Conservation (phyloP, 2,888 invertebrate species). For the Drosophila longiperda region DNA sequence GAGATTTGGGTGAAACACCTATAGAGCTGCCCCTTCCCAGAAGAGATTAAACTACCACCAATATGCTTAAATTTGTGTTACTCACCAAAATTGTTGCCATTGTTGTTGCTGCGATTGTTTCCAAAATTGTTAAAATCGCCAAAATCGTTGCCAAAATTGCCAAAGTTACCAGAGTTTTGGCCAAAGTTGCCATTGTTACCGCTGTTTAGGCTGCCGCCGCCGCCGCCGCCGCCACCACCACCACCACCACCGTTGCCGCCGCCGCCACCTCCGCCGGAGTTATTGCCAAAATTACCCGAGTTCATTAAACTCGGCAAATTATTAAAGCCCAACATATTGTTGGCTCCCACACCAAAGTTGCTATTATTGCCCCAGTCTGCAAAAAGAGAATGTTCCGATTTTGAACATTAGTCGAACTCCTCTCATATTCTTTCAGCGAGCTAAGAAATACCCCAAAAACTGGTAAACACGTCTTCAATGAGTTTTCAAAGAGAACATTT, state of each 20-base stretch:
- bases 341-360: constrained; percentile 81
- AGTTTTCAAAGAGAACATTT: neutral
- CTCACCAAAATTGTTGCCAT: constrained; percentile 66
- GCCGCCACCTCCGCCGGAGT: constrained; percentile 77
- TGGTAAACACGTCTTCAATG: neutral
- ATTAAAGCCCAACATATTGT: constrained; percentile 83
- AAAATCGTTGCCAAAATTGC: constrained; percentile 65
- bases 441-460: neutral
- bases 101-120: constrained; percentile 64
- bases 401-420: constrained; percentile 14
- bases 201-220: constrained; percentile 25
- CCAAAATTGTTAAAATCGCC: constrained; percentile 74
- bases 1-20: constrained; percentile 7
- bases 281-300: constrained; percentile 79
- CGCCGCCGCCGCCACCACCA: constrained; percentile 35
- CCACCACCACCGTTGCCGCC: constrained; percentile 44
- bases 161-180: constrained; percentile 66
- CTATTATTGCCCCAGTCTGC: constrained; percentile 78
- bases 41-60: neutral
- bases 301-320: constrained; percentile 79
- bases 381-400: constrained; percentile 26
- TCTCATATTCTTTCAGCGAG: neutral
- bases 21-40: constrained; percentile 5
- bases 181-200: constrained; percentile 69
- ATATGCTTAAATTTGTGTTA: constrained; percentile 5